Evolutionary conservation across 2,888 invertebrate species (phyloP).

Genomic region (Agrilus cyanescens): DNA sequence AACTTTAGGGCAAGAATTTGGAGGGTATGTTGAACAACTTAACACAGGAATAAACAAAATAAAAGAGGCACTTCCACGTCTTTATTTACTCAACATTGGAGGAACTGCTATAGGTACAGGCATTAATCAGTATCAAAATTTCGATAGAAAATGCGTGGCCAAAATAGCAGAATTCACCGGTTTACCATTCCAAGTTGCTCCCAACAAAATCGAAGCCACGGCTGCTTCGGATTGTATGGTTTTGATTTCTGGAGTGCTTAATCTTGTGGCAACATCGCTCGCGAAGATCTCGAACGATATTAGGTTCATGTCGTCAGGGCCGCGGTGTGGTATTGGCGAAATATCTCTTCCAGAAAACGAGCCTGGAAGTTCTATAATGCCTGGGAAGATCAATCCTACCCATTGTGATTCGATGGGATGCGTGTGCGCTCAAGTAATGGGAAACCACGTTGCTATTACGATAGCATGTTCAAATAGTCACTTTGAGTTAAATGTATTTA

Average conservation of each 20-base stretch:
- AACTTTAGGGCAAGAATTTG: slow-evolving; percentile 89
- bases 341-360: slow-evolving; percentile 86
- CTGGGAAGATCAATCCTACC: slow-evolving; percentile 92
- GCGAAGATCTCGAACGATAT: slow-evolving; percentile 90
- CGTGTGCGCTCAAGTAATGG: slow-evolving; percentile 89
- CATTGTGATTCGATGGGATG: slow-evolving; percentile 92
- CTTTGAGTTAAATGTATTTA: slow-evolving; percentile 92
- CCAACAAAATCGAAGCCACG: slow-evolving; percentile 88
- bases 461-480: slow-evolving; percentile 85
- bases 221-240: slow-evolving; percentile 81
- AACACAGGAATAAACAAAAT: slow-evolving; percentile 69
- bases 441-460: slow-evolving; percentile 82
- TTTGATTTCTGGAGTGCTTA: slow-evolving; percentile 80
- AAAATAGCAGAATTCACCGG: slow-evolving; percentile 63
- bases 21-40: slow-evolving; percentile 73
- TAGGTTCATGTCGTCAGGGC: slow-evolving; percentile 75
- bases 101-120: slow-evolving; percentile 97
- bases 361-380: slow-evolving; percentile 95
- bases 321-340: slow-evolving; percentile 83
- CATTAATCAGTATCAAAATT: slow-evolving; percentile 77
- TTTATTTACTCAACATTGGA: slow-evolving; percentile 78
- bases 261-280: slow-evolving; percentile 70
- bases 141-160: slow-evolving; percentile 77
- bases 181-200: slow-evolving; percentile 77
- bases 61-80: slow-evolving; percentile 49